Evolutionary conservation across 2,888 invertebrate species (phyloP), one percentile per base, ranked within the genome.

Genomic region (Lochmaea crataegi): DNA sequence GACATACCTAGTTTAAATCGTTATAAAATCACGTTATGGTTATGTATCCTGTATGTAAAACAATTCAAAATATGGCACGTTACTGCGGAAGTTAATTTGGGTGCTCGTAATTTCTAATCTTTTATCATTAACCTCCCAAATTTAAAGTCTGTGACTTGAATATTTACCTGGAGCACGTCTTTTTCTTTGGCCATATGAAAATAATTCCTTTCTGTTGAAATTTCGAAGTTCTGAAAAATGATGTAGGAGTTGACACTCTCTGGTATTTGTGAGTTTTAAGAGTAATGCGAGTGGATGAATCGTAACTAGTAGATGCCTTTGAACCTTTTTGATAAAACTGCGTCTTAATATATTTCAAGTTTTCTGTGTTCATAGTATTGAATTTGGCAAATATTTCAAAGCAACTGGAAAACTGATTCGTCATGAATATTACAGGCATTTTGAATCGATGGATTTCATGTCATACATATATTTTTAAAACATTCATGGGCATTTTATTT

Each of bases 141-240:
- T 26, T 26, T 4, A 32, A 32, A 32, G 32, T 32, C 5, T 32
- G 32, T 16, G 14, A 58, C 32, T 63, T 41, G 7, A 63, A 41
- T 69, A 82, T 78, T 41, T 66, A 71, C 65, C 76, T 76, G 51
- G 71, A 71, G 12, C 78, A 70, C 26, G 72, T 75, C 64, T 77
- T 78, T 48, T 77, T 75, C 67, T 79, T 79, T 0, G 80, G 81
- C 80, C 81, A 81, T n/a, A 79, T 73, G 18, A 81, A 79, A 57
- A 81, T 77, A 16, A 81, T 75, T 26, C 81, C 80, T 72, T 80
- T 80, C 48, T 80, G 80, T 56, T 80, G 78, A 70, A 74, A 80
- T 48, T 75, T 79, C 5, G 80, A 76, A 6, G 77, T 70, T 16
- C 69, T 72, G 2, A 51, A 65, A 53, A 68, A 68, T 0, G 73